Conservation (phyloP, 2,888 invertebrate genomes). For the Microctonus hyperodae region DNA sequence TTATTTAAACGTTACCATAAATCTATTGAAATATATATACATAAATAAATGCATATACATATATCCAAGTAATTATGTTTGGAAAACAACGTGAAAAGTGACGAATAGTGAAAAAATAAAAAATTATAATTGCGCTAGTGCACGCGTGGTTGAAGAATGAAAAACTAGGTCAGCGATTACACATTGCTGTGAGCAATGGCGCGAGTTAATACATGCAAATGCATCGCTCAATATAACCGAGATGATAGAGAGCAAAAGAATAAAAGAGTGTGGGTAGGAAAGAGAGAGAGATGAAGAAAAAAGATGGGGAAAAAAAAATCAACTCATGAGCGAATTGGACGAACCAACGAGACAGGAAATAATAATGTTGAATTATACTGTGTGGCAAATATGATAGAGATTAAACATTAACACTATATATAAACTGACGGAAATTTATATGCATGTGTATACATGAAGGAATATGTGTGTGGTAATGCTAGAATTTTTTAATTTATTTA, state of each 20-base stretch:
- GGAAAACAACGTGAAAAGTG: neutral
- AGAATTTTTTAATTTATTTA: neutral
- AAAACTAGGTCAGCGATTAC: constrained; percentile 25
- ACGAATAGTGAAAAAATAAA: neutral
- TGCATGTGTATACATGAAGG: neutral
- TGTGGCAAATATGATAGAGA: neutral
- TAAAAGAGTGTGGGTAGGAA: neutral
- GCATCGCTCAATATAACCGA: neutral
- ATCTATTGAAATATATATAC: too few relatives aligned
- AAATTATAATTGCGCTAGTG: neutral
- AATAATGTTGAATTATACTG: neutral
- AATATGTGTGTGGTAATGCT: neutral
- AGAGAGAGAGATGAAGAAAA: neutral
- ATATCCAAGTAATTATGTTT: neutral
- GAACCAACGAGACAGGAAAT: neutral
- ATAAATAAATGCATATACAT: too few relatives aligned
- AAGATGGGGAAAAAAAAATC: neutral
- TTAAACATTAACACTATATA: neutral
- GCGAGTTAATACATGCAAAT: constrained; percentile 22
- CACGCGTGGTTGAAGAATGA: constrained; percentile 32
- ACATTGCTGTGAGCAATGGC: constrained; percentile 19
- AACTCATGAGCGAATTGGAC: neutral
- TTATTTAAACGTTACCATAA: too few relatives aligned
- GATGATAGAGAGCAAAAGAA: neutral
- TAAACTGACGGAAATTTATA: neutral